Evolutionary conservation across 1,140 invertebrate genomes (phyloP), one percentile per base, ranked within the genome.

Genomic region (Coptotermes formosanus): DNA sequence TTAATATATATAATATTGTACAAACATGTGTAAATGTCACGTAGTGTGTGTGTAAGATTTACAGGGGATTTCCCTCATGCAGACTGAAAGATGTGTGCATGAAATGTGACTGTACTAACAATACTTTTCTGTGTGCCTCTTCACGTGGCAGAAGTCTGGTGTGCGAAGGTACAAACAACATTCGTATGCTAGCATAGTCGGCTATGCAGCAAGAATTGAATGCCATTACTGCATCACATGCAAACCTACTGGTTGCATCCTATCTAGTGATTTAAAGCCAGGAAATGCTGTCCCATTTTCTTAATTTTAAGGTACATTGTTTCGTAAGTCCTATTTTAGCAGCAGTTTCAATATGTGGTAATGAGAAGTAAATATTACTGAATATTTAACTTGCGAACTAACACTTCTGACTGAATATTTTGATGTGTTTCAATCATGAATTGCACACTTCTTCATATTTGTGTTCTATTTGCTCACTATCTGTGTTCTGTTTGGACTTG

Each of bases 1-100:
- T 84, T 84, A 84, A 84, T 84, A 84, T 84, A 84, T 84, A 84
- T 84, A 84, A 48, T 52, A 84, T 52, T 84, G 83, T 84, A 84
- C 83, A 84, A 84, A 84, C 55, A 12, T 84, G 83, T 84, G 83
- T 84, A 84, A 84, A 84, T 84, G 83, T 84, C 45, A 84, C 30
- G 83, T 84, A 84, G 45, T 52, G 83, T 52, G 83, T 52, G 83
- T 84, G 83, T 84, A 84, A 30, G 48, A 84, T 55, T 84, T 55
- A 45, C 82, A 83, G 82, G 25, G 44, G n/a, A 43, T 83, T 83
- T 83, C 38, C n/a, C 45, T 38, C 12, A 30, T 38, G 82, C 82
- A 43, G 48, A 45, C 45, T 43, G 45, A 52, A 55, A 84, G 45
- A 32, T 55, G 83, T 52, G 83, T 84, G 83, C 83, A 52, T 84